Base-by-base conservation (phyloP, 2,113 vertebrate genomes). In the Bubo bubo region DNA sequence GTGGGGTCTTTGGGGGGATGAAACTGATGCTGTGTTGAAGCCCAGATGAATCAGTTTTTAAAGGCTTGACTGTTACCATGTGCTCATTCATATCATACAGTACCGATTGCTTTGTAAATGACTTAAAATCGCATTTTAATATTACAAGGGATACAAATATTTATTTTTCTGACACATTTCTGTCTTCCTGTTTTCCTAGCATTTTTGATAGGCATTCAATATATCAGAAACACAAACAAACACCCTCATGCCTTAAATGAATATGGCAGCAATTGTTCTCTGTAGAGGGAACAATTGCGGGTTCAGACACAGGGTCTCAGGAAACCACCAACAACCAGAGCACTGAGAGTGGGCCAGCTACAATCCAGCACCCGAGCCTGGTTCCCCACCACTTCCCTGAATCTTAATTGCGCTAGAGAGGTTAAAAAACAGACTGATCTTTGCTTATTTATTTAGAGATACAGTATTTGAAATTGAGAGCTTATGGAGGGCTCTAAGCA, bases 401-500 rank as follows among this genome's bases (percentile, higher is more conserved):
- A 15, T 19, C 58, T 30, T 55, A 68, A 35, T 37, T 86, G 63
- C 35, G 87, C 30, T 52, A 35, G 32, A 39, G 34, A 93, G 14
- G 60, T 56, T 68, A 68, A 91, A 90, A 91, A 35, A 0, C 27
- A 79, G 47, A 32, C 47, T 0, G 8, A 26, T 55, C 39, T 74
- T 56, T 12, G 47, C 71, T 74, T 89, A 79, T 66, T 92, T 93
- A 76, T 91, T 93, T 91, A 75, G 63, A 83, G 83, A 83, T 59
- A 81, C 0, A 79, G 63, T 64, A 82, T 89, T 82, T 93, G 74
- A 87, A 97, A 94, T 62, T 34, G 73, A 94, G 60, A 90, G 79
- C 49, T 86, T 93, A 95, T 56, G 76, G 49, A 91, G 91, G 87
- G 64, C 56, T 79, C 39, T 67, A 83, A 92, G 86, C 45, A 79